phyloP scores from a whole-genome alignment of 2,888 invertebrate species.

The Cryptops parisi region DNA sequence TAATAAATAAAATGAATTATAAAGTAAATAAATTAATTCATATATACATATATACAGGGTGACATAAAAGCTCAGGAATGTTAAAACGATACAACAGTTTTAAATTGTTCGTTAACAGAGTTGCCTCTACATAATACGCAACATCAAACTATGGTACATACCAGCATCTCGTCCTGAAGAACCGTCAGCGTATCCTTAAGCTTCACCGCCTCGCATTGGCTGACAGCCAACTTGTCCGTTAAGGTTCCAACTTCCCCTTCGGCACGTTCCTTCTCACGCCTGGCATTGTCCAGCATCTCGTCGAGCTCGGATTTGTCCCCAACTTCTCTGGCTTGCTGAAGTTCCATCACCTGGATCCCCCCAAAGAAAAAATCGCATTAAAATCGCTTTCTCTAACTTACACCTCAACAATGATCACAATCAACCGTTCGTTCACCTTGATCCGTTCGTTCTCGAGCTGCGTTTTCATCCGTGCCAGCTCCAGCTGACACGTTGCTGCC shows the following conservation, averaged over 20 bases:
- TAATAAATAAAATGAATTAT: no score
- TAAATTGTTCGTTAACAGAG: no score
- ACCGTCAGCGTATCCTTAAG: constrained; percentile 50
- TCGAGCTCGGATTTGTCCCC: constrained; percentile 56
- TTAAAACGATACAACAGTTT: no score
- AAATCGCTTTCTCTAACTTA: neutral
- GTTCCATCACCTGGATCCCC: constrained; percentile 46
- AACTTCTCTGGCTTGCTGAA: constrained; percentile 40
- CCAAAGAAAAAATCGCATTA: neutral
- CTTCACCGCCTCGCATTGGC: constrained; percentile 50
- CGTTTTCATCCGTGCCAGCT: constrained; percentile 59
- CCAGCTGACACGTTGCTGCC: constrained; percentile 58
- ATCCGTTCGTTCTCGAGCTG: constrained; percentile 69
- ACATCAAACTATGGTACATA: constrained; percentile 24
- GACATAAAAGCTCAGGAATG: no score
- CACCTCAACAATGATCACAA: constrained; percentile 5
- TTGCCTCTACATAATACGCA: no score
- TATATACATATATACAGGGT: no score
- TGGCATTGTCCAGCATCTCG: constrained; percentile 41
- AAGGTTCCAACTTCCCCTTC: constrained; percentile 33
- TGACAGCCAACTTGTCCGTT: constrained; percentile 44
- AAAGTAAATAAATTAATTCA: neutral
- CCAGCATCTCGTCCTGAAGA: constrained; percentile 53
- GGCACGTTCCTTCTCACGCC: constrained; percentile 54
- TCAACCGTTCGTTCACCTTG: constrained; percentile 49